Conservation (phyloP, 2,797 vertebrate genomes). For the Potorous gilbertii region DNA sequence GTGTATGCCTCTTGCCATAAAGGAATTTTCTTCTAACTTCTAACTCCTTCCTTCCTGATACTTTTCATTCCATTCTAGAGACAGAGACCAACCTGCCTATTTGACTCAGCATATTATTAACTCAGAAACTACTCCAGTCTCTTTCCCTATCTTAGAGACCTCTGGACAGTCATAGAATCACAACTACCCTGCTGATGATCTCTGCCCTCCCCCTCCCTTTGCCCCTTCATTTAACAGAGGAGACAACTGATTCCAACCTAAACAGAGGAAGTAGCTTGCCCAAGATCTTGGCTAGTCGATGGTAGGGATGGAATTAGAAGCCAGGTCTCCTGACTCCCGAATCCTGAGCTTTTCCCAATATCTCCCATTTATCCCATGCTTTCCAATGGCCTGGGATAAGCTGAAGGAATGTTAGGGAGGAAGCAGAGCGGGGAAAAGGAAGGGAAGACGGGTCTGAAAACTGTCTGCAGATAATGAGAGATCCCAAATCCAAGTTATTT, state of each 20-base stretch:
- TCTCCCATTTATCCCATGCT: neutral
- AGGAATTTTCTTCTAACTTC: neutral
- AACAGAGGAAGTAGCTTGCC: neutral
- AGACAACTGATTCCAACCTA: neutral
- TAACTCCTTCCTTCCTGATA: neutral
- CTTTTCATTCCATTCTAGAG: conserved; percentile 1
- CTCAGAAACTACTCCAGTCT: neutral
- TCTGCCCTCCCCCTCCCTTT: neutral
- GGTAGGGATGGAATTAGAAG: neutral
- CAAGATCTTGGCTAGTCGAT: neutral
- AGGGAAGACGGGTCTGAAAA: neutral
- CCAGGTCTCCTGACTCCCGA: neutral
- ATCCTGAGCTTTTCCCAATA: neutral
- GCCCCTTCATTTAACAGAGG: neutral
- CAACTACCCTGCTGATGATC: neutral
- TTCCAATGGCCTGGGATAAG: neutral
- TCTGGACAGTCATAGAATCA: neutral
- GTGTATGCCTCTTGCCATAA: neutral
- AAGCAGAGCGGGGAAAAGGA: neutral
- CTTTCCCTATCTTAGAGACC: neutral
- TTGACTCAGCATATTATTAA: neutral
- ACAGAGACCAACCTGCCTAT: neutral
- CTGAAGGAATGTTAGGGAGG: neutral
- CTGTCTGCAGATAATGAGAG: neutral
- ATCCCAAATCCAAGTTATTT: neutral